phyloP scores from a whole-genome alignment of 1,140 invertebrate genomes.

The Philaenus spumarius region DNA sequence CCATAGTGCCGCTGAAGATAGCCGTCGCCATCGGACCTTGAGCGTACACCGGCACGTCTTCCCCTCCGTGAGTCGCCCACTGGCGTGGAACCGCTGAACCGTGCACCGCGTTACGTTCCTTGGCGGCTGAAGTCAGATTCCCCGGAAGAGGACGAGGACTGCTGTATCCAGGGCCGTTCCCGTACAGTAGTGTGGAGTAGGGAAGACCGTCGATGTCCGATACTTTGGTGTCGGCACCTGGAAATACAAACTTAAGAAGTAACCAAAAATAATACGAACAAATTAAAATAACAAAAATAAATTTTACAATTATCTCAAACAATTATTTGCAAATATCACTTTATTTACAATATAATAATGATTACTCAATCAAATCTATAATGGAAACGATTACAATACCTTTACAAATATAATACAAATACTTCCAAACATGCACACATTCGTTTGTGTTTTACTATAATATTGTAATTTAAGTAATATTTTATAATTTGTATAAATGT shows the following conservation, averaged over 20 bases:
- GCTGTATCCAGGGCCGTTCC: constrained; percentile 59
- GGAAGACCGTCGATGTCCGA: constrained; percentile 58
- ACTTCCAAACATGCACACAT: too few species aligned
- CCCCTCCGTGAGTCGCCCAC: constrained; percentile 80
- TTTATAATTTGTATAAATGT: too few species aligned
- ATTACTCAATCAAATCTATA: too few species aligned
- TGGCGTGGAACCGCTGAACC: constrained; percentile 57
- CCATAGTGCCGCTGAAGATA: constrained; percentile 53
- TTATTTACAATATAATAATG: too few species aligned
- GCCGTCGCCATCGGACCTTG: constrained; percentile 39
- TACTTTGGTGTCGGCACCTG: constrained; percentile 58
- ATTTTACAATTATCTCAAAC: too few species aligned
- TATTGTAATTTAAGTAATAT: too few species aligned
- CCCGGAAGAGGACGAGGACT: constrained; percentile 42
- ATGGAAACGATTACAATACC: too few species aligned
- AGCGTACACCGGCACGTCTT: constrained; percentile 83
- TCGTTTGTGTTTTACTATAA: too few species aligned
- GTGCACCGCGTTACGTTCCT: constrained; percentile 36
- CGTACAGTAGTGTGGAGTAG: constrained; percentile 65
- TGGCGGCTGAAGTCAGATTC: constrained; percentile 38
- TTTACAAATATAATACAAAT: too few species aligned
- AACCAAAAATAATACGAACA: neutral
- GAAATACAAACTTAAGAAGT: too few species aligned
- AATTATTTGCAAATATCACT: too few species aligned
- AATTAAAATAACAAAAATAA: neutral